Base-by-base conservation (phyloP, 2,888 invertebrate species). In the Lutraria lutraria region DNA sequence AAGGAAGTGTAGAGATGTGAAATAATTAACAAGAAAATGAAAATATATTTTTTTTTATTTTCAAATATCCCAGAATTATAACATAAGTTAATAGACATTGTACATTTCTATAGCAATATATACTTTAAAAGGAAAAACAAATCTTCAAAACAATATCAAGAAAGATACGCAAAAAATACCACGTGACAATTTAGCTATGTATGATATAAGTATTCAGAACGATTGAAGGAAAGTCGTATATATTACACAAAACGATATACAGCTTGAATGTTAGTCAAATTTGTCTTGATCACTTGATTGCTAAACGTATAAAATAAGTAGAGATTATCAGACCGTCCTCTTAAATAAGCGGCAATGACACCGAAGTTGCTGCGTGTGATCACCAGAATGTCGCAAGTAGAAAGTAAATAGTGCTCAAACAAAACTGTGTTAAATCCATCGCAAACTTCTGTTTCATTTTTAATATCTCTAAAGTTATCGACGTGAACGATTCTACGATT, bases 331-430 rank as follows among this genome's bases (percentile, higher is more conserved):
- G 87, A 60, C 19, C 10, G 29, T 13, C 85, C 86, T 25, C 89
- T 81, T 83, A 89, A 43, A 53, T 87, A 87, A 0, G 89, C 86
- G 3, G 91, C 86, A 63, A 80, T 88, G 13, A 80, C 81, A 0
- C 91, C 89, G n/a, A 91, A 84, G 52, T 86, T 87, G 85, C 91
- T 91, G 21, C 88, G 56, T 13, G 88, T 89, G 15, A 91, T 43
- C 12, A 91, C 10, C n/a, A 91, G 34, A n/a, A 68, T 19, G 56
- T 88, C 91, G 83, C 91, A 91, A 2, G 34, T 80, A 3, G 89
- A 87, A 21, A 91, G 63, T 15, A 91, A 12, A 16, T 72, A 29
- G 16, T 91, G 91, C 43, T 91, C 91, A 31, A 84, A 60, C 8
- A 91, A 21, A 16, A 72, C 91, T 0, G 68, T 85, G 29, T 56